Base-by-base conservation (phyloP, 2,888 invertebrate species). In the Pteria penguin region DNA sequence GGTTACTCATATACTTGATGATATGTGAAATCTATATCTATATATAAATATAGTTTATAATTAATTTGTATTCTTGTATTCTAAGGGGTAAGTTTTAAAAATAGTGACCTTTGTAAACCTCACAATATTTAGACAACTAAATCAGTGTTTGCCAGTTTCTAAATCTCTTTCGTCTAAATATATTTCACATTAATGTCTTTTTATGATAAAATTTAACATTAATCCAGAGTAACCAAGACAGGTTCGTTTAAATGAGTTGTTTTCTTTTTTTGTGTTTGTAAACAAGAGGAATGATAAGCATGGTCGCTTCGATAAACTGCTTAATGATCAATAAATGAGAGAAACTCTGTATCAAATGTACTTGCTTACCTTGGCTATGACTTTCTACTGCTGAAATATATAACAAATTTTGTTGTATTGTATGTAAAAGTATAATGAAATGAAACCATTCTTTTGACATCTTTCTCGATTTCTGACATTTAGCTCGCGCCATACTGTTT, bases 331-430 rank as follows among this genome's bases (percentile, higher is more conserved):
- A n/a, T 27, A 36, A 36, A 24, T 24, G 14, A 36, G n/a, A 32
- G 29, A 3, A 65, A n/a, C 8, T 33, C 2, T 22, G 8, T 32
- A 8, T 26, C n/a, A n/a, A 22, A 31, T 29, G 14, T 55, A 26
- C 67, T 69, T 62, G 76, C 85, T 82, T 89, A 92, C 92, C 92
- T 90, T 92, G 91, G 78, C 89, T 89, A 79, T 90, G 90, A 80
- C 90, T 90, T 86, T 92, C 91, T 80, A 90, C 88, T 80, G 89
- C 90, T 84, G 88, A 85, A 76, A 89, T 87, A 80, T 85, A 83
- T 83, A 84, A 80, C 77, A 88, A 86, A 80, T 87, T 85, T 79
- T 85, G 86, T 81, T 88, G 88, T 75, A 91, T 82, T 78, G 87
- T 84, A 82, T 90, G 90, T 79, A 90, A 83, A 82, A 91, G 81